These are phyloP conservation scores for Drosophila malerkotliana DNA, from an alignment of 1,140 invertebrate species.

Conservation along the genomic window DNA sequence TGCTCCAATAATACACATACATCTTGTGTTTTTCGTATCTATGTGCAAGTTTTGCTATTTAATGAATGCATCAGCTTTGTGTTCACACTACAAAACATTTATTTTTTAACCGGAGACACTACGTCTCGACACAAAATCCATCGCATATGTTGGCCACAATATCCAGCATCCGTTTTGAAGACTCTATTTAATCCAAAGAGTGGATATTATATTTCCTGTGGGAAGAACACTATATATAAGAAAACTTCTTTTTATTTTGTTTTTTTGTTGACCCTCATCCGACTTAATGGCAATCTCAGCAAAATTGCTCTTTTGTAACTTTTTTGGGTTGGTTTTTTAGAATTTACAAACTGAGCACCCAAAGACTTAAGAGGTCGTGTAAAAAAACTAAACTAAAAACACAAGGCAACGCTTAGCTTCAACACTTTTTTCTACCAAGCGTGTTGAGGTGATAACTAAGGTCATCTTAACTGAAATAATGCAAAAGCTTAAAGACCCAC, in stretches of 20 bases:
- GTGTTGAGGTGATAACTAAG: slow-evolving; percentile 31
- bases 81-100: slow-evolving; percentile 16
- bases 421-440: slow-evolving; percentile 41
- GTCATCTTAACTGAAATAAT: slow-evolving; percentile 27
- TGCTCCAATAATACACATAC: slow-evolving; percentile 49
- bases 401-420: slow-evolving; percentile 16
- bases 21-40: slow-evolving; percentile 24
- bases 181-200: slow-evolving; percentile 3
- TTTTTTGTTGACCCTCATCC: background rate
- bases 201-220: slow-evolving; percentile 23
- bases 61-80: slow-evolving; percentile 46
- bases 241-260: background rate
- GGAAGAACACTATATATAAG: no score
- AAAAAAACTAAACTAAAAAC: background rate
- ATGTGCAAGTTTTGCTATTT: slow-evolving; percentile 45
- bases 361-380: background rate
- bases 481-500: slow-evolving; percentile 42
- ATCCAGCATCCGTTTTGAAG: slow-evolving; percentile 5
- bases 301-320: background rate
- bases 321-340: slow-evolving; percentile 11
- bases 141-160: slow-evolving; percentile 18
- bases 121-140: slow-evolving; percentile 14
- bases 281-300: background rate
- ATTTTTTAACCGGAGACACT: slow-evolving; percentile 30
- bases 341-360: slow-evolving; percentile 14